A percentile compares a stretch with the other conserved stretches of the same genome.
Conservation (phyloP, 1,140 invertebrate species). For the Myzus persicae region DNA sequence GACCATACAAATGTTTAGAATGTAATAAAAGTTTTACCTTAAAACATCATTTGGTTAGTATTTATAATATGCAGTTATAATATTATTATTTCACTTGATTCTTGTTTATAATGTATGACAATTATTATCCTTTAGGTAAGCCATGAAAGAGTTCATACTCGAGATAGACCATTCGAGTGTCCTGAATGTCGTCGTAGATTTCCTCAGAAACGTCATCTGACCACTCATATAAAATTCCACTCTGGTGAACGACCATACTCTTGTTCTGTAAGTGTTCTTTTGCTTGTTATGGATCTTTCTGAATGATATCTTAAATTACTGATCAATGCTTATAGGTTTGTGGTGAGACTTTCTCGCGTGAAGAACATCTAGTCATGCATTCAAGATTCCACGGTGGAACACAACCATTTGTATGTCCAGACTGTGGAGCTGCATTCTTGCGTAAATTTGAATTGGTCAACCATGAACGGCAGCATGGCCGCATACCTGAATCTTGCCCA, state of each 20-base stretch:
- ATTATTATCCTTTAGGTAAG: constrained; percentile 62
- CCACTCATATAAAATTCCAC: constrained; percentile 86
- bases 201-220: constrained; percentile 81
- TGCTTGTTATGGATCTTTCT: not conserved
- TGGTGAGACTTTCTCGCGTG: constrained; percentile 86
- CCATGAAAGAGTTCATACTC: constrained; percentile 70
- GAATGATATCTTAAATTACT: not conserved
- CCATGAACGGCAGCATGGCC: constrained; percentile 80
- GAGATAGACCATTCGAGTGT: constrained; percentile 83
- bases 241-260: constrained; percentile 86
- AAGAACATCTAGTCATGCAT: constrained; percentile 74
- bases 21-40: constrained; percentile 88
- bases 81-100: not conserved
- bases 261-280: constrained; percentile 68
- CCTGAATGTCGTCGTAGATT: constrained; percentile 82
- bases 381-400: constrained; percentile 78
- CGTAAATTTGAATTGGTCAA: constrained; percentile 85
- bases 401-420: constrained; percentile 81
- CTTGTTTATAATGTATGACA: not conserved
- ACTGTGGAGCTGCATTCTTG: constrained; percentile 83
- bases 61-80: not conserved
- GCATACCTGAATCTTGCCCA: constrained; percentile 80
- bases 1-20: constrained; percentile 82
- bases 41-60: constrained; percentile 67
- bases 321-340: constrained; percentile 68